Percentiles rank a stretch among this genome's conserved stretches.
phyloP scores from a whole-genome alignment of 2,797 vertebrate genomes.

The Silurus lanzhouensis region DNA sequence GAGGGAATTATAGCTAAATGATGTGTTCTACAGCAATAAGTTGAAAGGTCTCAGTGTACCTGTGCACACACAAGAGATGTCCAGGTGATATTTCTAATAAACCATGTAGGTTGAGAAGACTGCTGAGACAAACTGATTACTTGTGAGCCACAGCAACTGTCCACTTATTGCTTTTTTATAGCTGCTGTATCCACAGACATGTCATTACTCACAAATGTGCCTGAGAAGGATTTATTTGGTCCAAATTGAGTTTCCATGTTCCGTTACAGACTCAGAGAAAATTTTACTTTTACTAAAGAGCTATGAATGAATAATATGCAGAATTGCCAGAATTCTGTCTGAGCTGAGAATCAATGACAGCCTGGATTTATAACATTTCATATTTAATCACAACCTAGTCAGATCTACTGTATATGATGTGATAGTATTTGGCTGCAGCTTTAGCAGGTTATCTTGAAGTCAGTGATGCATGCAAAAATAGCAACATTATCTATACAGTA shows the following conservation, averaged over 20 bases:
- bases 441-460: neutral
- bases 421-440: neutral
- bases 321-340: neutral
- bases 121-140: neutral
- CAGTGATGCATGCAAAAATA: neutral
- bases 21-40: neutral
- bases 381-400: neutral
- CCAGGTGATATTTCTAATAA: neutral
- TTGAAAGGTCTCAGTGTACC: neutral
- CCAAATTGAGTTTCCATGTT: neutral
- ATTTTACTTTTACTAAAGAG: neutral
- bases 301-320: neutral
- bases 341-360: neutral
- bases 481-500: neutral
- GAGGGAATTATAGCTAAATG: neutral
- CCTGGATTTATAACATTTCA: neutral
- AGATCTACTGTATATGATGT: neutral
- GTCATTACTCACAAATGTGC: neutral
- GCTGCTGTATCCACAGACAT: constrained; percentile 17
- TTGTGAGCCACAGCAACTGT: neutral
- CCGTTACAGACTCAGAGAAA: neutral
- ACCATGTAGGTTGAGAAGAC: neutral
- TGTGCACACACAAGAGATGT: neutral
- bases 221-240: neutral
- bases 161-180: constrained; percentile 21